These are phyloP conservation scores for Chrysaora quinquecirrha DNA, from an alignment of 30 jellyfish, hydroid and myxozoan genomes.

Conservation along the genomic window DNA sequence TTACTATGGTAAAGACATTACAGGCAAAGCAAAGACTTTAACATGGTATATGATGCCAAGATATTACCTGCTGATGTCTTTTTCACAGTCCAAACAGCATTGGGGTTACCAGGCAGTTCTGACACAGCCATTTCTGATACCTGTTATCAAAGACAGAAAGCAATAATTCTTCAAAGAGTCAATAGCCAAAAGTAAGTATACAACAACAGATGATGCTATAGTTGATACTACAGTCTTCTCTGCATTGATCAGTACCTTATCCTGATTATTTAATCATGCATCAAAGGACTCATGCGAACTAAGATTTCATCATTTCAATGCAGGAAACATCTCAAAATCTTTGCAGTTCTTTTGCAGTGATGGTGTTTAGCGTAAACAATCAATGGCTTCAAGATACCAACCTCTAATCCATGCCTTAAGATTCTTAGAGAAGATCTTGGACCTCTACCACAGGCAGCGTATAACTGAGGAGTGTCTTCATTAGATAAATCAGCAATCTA, in stretches of 20 bases:
- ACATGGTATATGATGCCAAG: too few relatives aligned
- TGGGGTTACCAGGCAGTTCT: constrained; percentile 98
- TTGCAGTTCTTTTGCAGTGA: too few relatives aligned
- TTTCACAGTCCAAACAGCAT: constrained; percentile 98
- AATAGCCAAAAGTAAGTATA: too few relatives aligned
- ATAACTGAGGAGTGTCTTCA: constrained; percentile 97
- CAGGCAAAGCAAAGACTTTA: too few relatives aligned
- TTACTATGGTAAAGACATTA: too few relatives aligned
- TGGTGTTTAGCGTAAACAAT: too few relatives aligned
- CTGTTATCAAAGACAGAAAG: constrained; percentile 30
- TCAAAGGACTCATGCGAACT: constrained; percentile 43
- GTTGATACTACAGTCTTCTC: constrained; percentile 3
- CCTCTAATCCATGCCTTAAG: constrained; percentile 98
- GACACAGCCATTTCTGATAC: constrained; percentile 99
- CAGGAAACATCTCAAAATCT: constrained; percentile 26
- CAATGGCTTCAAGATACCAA: neutral
- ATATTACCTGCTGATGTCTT: constrained; percentile 80
- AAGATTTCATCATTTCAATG: constrained; percentile 48
- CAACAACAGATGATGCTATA: neutral
- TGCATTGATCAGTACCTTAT: constrained; percentile 68
- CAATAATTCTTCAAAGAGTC: too few relatives aligned
- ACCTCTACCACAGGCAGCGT: constrained; percentile 98
- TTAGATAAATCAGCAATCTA: constrained; percentile 96
- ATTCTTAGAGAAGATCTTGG: constrained; percentile 92
- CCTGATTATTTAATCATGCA: constrained; percentile 51